Base-by-base conservation (phyloP, 2,888 invertebrate genomes). In the Hyposoter dolosus region DNA sequence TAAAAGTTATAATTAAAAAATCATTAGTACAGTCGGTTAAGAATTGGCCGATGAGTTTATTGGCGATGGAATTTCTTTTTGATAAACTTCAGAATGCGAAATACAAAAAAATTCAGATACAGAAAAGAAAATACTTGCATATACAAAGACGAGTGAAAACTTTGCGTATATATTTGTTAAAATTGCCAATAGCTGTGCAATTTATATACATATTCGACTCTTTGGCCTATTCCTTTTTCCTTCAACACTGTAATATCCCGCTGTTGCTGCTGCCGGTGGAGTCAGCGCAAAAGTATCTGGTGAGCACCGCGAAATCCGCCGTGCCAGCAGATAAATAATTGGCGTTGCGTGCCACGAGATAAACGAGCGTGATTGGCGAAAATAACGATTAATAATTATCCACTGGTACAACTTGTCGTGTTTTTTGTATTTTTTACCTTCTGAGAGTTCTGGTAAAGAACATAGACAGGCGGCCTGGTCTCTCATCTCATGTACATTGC, bases 301-400 rank as follows among this genome's bases (percentile, higher is more conserved):
- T 28, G 72, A 74, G 45, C 69, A 65, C n/a, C 35, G 68, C 35
- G 66, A 53, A 77, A 65, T 89, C 90, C 72, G 78, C 86, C 56
- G 74, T 76, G 77, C 82, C 89, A 86, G 88, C 90, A 92, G 90
- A 93, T 93, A 92, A 92, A 92, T 93, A 93, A 93, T 93, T 92
- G 93, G 92, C 92, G 92, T 93, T 93, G 93, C 93, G 93, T 93
- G 92, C 92, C 90, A 90, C 91, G 88, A 93, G 93, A 93, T 93
- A 92, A 93, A 93, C 93, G 92, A 92, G 92, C 93, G 92, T 92
- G 93, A 93, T 93, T 93, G 93, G 93, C 92, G 92, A 92, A 93
- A 93, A 93, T 93, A 93, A 93, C 93, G 93, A 93, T 93, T 92
- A 93, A 93, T 93, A 93, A 93, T 93, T 93, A 93, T 92, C 93